Base-by-base conservation (phyloP, 2,797 vertebrate species). In the Lycodopsis pacificus region DNA sequence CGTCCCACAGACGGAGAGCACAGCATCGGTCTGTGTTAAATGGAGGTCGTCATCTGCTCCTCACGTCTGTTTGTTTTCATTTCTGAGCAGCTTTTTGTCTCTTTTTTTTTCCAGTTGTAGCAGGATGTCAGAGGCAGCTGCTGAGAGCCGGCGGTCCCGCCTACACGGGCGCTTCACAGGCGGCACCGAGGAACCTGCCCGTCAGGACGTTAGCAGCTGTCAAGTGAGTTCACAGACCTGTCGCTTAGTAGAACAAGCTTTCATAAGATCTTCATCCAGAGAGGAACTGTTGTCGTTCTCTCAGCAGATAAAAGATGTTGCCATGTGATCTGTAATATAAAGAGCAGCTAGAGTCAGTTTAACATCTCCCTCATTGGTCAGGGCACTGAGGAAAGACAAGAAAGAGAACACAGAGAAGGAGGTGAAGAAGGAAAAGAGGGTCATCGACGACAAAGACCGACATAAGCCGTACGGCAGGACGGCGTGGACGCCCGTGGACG, bases 401-500 rank as follows among this genome's bases (percentile, higher is more conserved):
- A 92, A 90, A 32, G 81, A 8, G 2, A 68, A 91, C 20, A 69
- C 40, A 9, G 77, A 78, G 53, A 90, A 93, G 20, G 90, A 88
- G 70, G 85, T 27, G 42, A 86, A 88, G 80, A 91, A 86, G 48
- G 77, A 88, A 76, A 82, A 71, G 64, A 80, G 5, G 65, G 89
- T 92, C 46, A 93, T 95, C 8, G 93, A 95, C 40, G 94, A 94
- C 81, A 75, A 0, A 20, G 83, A 75, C 56, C 86, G 94, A 10
- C 91, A 93, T 51, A 96, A 96, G 65, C 82, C 86, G 0, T 94
- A 30, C 11, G 91, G 95, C 1, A 93, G 79, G 4, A 95, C 96
- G 25, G 91, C 95, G 7, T 94, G 89, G 91, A 84, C 76, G 1
- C 97, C 97, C 0, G 93, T 96, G 69, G 97, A 99, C 11, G 97